Percentiles rank a stretch among this genome's conserved stretches.
Evolutionary conservation across 2,797 vertebrate genomes (phyloP).

Genomic region (Coluber constrictor): DNA sequence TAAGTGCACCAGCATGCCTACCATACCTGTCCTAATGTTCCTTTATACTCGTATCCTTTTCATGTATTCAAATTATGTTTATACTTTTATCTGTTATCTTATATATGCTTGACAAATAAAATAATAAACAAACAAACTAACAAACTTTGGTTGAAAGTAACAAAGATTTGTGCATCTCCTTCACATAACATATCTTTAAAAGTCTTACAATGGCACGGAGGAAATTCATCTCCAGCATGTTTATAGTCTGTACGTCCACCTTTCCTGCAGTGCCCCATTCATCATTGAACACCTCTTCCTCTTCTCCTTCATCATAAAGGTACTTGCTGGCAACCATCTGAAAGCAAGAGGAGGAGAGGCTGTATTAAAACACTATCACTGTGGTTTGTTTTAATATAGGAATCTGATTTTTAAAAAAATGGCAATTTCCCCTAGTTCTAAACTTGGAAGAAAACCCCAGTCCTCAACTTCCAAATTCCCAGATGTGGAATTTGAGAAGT

Average conservation of each 20-base stretch:
- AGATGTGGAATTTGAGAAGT: neutral
- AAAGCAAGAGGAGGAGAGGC: constrained; percentile 19
- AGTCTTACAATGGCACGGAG: constrained; percentile 89
- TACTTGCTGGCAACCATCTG: constrained; percentile 99
- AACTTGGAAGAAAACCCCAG: neutral
- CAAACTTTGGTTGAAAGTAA: neutral
- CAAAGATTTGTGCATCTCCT: neutral
- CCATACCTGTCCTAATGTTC: too few species aligned
- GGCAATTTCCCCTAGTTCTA: neutral
- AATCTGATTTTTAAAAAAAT: neutral
- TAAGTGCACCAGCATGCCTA: too few species aligned
- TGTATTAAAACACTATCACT: too few species aligned
- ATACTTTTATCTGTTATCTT: too few species aligned
- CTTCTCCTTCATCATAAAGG: constrained; percentile 96
- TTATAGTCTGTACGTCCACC: constrained; percentile 89
- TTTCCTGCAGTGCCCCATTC: constrained; percentile 97
- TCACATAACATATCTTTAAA: neutral
- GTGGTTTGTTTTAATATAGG: neutral
- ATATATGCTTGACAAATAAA: too few species aligned
- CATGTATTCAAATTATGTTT: too few species aligned
- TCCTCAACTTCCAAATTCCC: neutral
- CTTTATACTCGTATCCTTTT: too few species aligned
- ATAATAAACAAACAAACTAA: too few species aligned
- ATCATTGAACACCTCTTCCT: constrained; percentile 97
- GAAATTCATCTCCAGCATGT: constrained; percentile 93